Evolutionary conservation across 2,888 invertebrate genomes (phyloP).

Genomic region (Drosophila colorata): DNA sequence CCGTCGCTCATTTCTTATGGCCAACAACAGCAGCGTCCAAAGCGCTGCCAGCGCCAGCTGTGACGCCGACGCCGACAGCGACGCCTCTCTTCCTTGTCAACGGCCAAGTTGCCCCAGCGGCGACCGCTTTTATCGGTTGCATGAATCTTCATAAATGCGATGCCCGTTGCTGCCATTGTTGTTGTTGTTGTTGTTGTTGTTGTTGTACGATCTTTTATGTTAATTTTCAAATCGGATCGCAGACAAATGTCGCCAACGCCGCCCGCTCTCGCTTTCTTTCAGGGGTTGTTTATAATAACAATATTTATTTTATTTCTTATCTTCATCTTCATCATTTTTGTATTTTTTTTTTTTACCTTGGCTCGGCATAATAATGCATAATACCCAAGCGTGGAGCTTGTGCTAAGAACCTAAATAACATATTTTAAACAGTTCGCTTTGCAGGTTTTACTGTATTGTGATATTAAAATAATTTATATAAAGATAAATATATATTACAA

Average conservation of each 20-base stretch:
- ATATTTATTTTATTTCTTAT: background rate
- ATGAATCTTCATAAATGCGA: constrained; percentile 66
- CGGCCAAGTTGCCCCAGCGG: constrained; percentile 15
- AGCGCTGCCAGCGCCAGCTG: constrained; percentile 6
- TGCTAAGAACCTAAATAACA: background rate
- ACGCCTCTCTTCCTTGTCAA: constrained; percentile 74
- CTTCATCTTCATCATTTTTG: constrained; percentile 1
- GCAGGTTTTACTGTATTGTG: no score
- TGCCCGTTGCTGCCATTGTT: constrained; percentile 15
- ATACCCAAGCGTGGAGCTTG: constrained; percentile 3
- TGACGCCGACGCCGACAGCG: constrained; percentile 14
- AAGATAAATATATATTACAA: no score
- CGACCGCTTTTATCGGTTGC: constrained; percentile 60
- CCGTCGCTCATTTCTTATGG: constrained; percentile 41
- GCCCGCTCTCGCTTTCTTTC: constrained; percentile 78
- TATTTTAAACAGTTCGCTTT: no score
- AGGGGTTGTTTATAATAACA: constrained; percentile 42
- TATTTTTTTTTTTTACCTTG: background rate
- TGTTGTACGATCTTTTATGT: constrained; percentile 59
- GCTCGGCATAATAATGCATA: constrained; percentile 8
- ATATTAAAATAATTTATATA: no score
- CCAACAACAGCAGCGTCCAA: background rate
- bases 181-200: constrained; percentile 26
- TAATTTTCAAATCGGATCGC: constrained; percentile 51
- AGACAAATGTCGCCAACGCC: constrained; percentile 58